These are phyloP conservation scores for Cryptocephalus moraei DNA, from an alignment of 2,888 invertebrate genomes.

Conservation along the genomic window DNA sequence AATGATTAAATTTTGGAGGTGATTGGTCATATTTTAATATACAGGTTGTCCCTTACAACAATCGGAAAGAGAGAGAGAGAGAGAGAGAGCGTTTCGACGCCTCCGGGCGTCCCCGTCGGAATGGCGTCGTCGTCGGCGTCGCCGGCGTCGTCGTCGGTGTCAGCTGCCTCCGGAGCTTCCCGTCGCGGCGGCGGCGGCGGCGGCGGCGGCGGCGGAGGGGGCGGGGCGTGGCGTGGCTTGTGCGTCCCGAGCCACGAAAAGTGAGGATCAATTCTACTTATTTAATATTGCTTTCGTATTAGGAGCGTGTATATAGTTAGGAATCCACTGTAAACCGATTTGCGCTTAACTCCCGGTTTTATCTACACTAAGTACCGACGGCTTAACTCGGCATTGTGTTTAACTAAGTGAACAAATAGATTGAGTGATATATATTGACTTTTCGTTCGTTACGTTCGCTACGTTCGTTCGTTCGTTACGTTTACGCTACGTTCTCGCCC, in stretches of 20 bases:
- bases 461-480: conserved; percentile 18
- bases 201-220: conserved; percentile 3
- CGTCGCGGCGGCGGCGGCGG: conserved; percentile 18
- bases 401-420: conserved; percentile 43
- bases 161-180: conserved; percentile 19
- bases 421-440: conserved; percentile 41
- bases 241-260: conserved; percentile 38
- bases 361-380: conserved; percentile 40
- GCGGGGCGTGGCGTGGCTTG: conserved; percentile 25
- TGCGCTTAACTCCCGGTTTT: conserved; percentile 41
- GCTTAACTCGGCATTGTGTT: conserved; percentile 42
- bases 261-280: conserved; percentile 43
- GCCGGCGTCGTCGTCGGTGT: conserved; percentile 9
- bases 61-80: too few relatives aligned
- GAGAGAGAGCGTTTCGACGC: too few relatives aligned
- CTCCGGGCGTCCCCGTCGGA: not conserved
- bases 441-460: conserved; percentile 23
- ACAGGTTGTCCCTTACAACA: too few relatives aligned
- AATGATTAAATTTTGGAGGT: too few relatives aligned
- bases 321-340: conserved; percentile 43
- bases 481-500: too few relatives aligned
- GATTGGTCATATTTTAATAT: too few relatives aligned
- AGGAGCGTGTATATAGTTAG: conserved; percentile 43
- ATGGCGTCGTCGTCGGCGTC: not conserved
- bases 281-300: conserved; percentile 43